phyloP scores from a whole-genome alignment of 2,888 invertebrate species.

The Seira musarum region DNA sequence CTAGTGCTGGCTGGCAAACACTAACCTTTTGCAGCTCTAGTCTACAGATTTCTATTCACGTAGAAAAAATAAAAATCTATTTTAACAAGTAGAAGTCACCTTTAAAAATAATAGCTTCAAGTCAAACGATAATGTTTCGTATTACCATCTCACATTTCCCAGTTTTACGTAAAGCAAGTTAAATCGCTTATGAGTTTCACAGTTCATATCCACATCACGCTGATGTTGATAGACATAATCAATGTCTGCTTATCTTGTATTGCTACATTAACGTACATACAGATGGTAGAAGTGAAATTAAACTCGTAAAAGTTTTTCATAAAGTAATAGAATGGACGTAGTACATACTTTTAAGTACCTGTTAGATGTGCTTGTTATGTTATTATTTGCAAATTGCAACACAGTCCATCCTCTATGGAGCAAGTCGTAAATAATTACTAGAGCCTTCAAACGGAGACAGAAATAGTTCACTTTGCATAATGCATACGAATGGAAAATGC shows the following conservation, averaged over 20 bases:
- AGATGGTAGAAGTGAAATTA: no score
- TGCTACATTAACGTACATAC: no score
- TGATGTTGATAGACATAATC: conserved; percentile 3
- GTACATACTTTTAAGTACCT: no score
- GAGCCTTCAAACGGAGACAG: not conserved
- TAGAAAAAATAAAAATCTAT: not conserved
- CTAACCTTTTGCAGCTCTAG: not conserved
- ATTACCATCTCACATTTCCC: not conserved
- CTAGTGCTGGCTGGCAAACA: not conserved
- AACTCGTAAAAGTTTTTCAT: no score
- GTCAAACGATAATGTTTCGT: not conserved
- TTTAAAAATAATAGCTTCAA: conserved; percentile 4
- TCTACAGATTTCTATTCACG: not conserved
- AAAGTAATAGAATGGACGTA: no score
- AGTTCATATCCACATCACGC: no score
- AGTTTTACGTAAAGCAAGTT: conserved; percentile 1
- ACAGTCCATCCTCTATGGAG: no score
- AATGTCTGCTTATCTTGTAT: not conserved
- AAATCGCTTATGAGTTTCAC: not conserved
- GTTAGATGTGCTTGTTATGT: no score
- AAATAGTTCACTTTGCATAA: not conserved
- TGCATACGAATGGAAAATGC: not conserved
- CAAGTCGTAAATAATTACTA: no score
- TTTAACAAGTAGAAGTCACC: not conserved
- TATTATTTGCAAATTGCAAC: no score